A percentile compares a stretch with the other conserved stretches of the same genome.
These are phyloP conservation scores for Epizoanthus ramosus DNA, from an alignment of 92 coral and sea anemone genomes.

Conservation along the genomic window DNA sequence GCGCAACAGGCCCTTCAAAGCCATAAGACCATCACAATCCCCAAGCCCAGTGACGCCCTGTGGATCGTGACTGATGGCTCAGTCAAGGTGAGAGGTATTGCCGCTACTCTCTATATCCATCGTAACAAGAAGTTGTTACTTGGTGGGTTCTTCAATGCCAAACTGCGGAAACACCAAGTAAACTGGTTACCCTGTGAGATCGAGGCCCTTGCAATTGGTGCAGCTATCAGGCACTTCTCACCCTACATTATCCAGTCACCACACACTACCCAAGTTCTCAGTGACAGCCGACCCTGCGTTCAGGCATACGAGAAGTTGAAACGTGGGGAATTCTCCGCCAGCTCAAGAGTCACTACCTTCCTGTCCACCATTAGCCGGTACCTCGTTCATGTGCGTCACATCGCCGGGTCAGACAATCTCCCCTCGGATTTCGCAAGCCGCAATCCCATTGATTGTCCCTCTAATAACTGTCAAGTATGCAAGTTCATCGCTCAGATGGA, in stretches of 20 bases:
- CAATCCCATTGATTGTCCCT: too few species aligned
- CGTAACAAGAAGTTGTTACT: neutral
- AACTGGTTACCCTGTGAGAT: too few species aligned
- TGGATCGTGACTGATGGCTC: too few species aligned
- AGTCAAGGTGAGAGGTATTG: too few species aligned
- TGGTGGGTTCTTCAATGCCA: neutral
- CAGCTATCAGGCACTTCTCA: slow-evolving; percentile 24
- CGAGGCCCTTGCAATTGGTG: slow-evolving; percentile 8
- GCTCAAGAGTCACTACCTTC: too few species aligned
- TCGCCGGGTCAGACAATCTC: neutral
- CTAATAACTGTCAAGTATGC: too few species aligned
- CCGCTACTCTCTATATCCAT: neutral
- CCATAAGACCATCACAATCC: too few species aligned
- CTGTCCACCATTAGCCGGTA: slow-evolving; percentile 5
- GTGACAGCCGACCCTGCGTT: slow-evolving; percentile 43
- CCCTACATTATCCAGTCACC: slow-evolving; percentile 20
- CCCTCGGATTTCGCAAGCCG: neutral
- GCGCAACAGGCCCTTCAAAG: too few species aligned
- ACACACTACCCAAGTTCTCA: slow-evolving; percentile 22
- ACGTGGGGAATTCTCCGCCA: too few species aligned
- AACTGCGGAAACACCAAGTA: too few species aligned
- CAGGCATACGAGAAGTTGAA: slow-evolving; percentile 21
- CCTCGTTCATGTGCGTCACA: neutral
- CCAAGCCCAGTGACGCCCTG: too few species aligned
- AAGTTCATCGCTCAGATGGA: too few species aligned